Conservation (phyloP, 1,140 invertebrate species). For the Scylla paramamosain region DNA sequence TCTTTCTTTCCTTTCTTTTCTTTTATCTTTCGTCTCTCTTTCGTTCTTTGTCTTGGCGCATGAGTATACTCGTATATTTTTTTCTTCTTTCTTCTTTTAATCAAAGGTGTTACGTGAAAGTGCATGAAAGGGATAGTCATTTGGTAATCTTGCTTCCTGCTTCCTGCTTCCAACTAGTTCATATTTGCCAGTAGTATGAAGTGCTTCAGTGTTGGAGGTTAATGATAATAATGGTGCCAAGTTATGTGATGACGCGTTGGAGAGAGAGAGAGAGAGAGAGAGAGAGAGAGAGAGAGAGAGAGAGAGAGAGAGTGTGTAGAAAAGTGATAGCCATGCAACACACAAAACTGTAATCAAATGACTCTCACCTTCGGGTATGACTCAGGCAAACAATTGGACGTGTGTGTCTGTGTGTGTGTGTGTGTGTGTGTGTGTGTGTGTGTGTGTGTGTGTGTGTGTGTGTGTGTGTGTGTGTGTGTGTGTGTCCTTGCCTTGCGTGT, state of each 20-base stretch:
- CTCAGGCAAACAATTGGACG: too few species aligned
- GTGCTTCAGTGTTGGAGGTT: background rate
- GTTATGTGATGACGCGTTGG: background rate
- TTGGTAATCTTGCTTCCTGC: too few species aligned
- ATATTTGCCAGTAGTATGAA: too few species aligned
- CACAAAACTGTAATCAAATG: background rate
- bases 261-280: background rate
- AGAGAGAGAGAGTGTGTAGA: background rate
- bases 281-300: conserved; percentile 16
- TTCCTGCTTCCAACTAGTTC: too few species aligned
- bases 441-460: conserved; percentile 17
- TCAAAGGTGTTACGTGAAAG: background rate
- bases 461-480: conserved; percentile 9
- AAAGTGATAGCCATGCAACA: background rate
- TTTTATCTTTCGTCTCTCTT: background rate
- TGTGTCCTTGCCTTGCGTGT: background rate
- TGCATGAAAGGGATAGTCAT: background rate
- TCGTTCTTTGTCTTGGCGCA: too few species aligned
- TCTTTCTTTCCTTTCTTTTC: background rate
- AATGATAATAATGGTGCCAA: background rate
- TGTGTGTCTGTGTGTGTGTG: background rate
- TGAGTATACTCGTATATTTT: background rate
- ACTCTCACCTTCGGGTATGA: too few species aligned
- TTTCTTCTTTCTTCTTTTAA: background rate
- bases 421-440: conserved; percentile 20